A percentile compares a stretch with the other conserved stretches of the same genome.
Evolutionary conservation across 53 echinoderm and acorn worm genomes (phyloP).

Genomic region (Echinometra lucunter): DNA sequence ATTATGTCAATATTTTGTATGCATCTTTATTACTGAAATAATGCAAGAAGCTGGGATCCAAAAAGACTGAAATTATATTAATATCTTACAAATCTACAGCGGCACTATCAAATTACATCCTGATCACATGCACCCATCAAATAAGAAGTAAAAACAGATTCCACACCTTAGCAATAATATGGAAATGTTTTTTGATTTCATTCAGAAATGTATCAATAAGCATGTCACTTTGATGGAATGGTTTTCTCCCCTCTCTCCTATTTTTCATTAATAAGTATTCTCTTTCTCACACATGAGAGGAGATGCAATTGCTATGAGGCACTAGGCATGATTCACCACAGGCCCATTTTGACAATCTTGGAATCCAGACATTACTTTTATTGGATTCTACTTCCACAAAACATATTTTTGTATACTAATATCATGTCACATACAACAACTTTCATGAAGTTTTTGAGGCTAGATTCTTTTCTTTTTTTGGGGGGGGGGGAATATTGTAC

Average conservation of each 20-base stretch:
- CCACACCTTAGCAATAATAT: neutral
- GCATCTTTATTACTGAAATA: neutral
- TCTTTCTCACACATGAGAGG: neutral
- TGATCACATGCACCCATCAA: neutral
- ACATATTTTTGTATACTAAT: too few species aligned
- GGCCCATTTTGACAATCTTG: neutral
- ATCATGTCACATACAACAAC: too few species aligned
- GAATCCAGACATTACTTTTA: neutral
- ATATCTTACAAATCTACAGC: neutral
- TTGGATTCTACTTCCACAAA: too few species aligned
- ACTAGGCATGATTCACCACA: conserved; percentile 30
- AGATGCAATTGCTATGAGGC: neutral
- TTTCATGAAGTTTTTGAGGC: too few species aligned
- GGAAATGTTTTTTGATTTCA: neutral
- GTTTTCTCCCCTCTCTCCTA: neutral
- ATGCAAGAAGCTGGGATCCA: neutral
- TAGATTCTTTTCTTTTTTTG: too few species aligned
- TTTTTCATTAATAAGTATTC: conserved; percentile 16
- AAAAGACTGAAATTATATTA: neutral
- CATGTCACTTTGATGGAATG: neutral
- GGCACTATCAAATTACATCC: neutral
- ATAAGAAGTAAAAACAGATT: too few species aligned
- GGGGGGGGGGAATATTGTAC: too few species aligned
- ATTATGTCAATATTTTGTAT: neutral
- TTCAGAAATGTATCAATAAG: conserved; percentile 35